These are phyloP conservation scores for Hemicrepidius hirtus DNA, from an alignment of 2,888 invertebrate species.

Conservation along the genomic window DNA sequence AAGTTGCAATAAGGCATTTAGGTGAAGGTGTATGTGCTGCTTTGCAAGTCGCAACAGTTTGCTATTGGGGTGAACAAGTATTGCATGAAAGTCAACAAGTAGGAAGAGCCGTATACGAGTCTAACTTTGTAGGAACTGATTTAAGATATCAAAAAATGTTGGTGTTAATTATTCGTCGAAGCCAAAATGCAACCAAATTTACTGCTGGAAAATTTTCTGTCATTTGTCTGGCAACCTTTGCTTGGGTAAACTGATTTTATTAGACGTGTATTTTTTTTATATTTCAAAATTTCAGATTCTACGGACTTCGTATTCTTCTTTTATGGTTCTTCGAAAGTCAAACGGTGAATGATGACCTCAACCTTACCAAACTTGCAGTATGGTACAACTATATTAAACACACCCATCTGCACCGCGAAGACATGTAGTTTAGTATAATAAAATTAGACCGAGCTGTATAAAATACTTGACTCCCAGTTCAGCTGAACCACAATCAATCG, in stretches of 20 bases:
- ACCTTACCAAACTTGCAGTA: too few relatives aligned
- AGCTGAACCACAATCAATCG: too few relatives aligned
- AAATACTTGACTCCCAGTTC: too few relatives aligned
- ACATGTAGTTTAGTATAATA: too few relatives aligned
- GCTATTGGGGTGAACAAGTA: constrained; percentile 28
- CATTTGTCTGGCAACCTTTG: neutral
- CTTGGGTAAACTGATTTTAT: constrained; percentile 10
- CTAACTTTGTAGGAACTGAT: constrained; percentile 20
- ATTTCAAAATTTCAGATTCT: constrained; percentile 18
- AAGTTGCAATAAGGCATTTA: neutral
- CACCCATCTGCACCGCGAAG: too few relatives aligned
- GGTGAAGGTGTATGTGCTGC: neutral
- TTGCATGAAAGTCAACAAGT: constrained; percentile 10
- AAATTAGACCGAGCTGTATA: too few relatives aligned
- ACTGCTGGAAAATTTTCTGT: constrained; percentile 12
- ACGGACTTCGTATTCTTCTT: constrained; percentile 7
- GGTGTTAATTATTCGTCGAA: constrained; percentile 3
- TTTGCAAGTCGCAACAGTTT: constrained; percentile 12
- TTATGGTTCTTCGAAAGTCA: neutral
- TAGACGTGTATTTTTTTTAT: too few relatives aligned
- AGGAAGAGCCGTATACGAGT: neutral
- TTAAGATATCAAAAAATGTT: constrained; percentile 18
- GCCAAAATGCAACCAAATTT: neutral
- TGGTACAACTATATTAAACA: too few relatives aligned
- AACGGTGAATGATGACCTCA: neutral